Evolutionary conservation across 2,113 vertebrate species (phyloP).

Genomic region (Gymnarchus niloticus): DNA sequence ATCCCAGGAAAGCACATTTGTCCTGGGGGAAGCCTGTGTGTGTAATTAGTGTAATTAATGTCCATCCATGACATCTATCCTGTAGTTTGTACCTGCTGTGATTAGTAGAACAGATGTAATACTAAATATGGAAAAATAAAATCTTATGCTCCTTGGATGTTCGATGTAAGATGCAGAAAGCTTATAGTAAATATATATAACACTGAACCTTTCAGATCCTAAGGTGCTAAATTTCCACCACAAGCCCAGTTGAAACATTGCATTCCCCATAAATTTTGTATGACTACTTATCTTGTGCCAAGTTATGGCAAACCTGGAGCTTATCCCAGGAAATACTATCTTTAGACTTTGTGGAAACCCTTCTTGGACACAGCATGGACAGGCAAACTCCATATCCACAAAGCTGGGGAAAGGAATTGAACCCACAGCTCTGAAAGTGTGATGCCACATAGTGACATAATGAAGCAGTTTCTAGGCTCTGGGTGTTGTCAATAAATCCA

Average conservation of each 20-base stretch:
- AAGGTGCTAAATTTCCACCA: not conserved
- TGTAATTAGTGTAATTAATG: not conserved
- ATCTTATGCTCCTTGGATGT: not conserved
- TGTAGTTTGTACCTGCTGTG: not conserved
- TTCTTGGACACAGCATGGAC: not conserved
- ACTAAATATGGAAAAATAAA: too few species aligned
- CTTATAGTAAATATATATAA: too few species aligned
- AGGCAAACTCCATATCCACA: not conserved
- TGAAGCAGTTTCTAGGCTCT: not conserved
- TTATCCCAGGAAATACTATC: not conserved
- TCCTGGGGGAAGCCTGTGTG: not conserved
- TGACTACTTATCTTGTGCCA: not conserved
- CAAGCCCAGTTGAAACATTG: not conserved
- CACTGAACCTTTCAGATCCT: not conserved
- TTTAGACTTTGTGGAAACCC: too few species aligned
- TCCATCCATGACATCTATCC: not conserved
- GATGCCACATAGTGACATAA: not conserved
- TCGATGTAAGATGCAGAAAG: not conserved
- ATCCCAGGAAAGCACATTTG: not conserved
- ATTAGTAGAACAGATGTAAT: not conserved
- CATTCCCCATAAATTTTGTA: not conserved
- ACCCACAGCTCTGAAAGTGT: not conserved
- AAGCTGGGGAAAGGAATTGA: not conserved
- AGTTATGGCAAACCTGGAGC: not conserved
- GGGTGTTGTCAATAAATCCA: too few species aligned